These are phyloP conservation scores for Nematopogon swammerdamellus DNA, from an alignment of 2,888 invertebrate species.

Conservation along the genomic window DNA sequence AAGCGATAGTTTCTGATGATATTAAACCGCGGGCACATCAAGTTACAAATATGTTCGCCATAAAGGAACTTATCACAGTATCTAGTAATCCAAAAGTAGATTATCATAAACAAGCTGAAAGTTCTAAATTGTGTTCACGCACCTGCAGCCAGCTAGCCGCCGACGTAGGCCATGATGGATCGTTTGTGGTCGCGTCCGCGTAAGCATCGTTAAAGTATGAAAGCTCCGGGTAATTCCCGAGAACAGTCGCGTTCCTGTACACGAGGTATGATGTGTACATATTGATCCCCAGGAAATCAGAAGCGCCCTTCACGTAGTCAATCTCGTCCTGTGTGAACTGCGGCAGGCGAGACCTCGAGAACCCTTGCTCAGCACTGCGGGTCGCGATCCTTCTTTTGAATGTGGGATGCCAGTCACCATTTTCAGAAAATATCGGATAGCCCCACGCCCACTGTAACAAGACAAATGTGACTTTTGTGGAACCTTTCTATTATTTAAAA, in stretches of 20 bases:
- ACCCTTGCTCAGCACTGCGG: constrained; percentile 14
- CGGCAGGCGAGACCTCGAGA: constrained; percentile 13
- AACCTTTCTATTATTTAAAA: not conserved
- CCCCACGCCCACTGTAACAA: not conserved
- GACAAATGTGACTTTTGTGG: too few relatives aligned
- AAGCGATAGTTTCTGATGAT: too few relatives aligned
- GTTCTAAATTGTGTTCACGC: too few relatives aligned
- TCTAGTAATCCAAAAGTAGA: too few relatives aligned
- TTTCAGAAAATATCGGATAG: constrained; percentile 13
- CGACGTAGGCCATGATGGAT: constrained; percentile 15
- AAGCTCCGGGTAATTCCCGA: constrained; percentile 10
- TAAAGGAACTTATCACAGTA: too few relatives aligned
- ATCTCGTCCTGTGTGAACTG: constrained; percentile 15
- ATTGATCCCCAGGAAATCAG: constrained; percentile 16
- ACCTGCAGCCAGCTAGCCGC: constrained; percentile 12
- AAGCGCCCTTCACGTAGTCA: constrained; percentile 13
- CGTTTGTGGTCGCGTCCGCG: constrained; percentile 12
- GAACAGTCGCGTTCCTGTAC: constrained; percentile 15
- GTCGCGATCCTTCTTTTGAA: constrained; percentile 13
- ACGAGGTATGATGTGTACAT: constrained; percentile 15
- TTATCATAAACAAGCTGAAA: too few relatives aligned
- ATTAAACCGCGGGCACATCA: too few relatives aligned
- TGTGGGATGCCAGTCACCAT: constrained; percentile 16
- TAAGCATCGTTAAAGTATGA: constrained; percentile 14
- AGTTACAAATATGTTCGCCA: too few relatives aligned